phyloP scores from a whole-genome alignment of 1,140 invertebrate species.

The Drosophila biarmipes region DNA sequence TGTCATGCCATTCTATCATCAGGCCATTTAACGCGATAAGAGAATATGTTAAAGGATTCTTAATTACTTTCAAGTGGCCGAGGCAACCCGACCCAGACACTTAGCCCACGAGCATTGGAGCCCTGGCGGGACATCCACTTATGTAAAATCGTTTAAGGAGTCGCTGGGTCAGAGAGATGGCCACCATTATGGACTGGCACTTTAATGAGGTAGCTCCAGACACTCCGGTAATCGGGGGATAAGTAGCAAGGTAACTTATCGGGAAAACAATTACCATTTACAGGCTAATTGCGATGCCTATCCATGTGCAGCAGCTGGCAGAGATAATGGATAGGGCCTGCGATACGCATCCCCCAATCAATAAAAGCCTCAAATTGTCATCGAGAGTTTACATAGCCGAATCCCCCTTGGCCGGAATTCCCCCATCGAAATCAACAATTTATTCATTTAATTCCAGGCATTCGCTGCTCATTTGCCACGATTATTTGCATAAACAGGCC shows the following conservation, averaged over 20 bases:
- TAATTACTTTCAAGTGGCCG: slow-evolving; percentile 80
- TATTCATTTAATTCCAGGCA: slow-evolving; percentile 53
- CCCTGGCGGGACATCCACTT: slow-evolving; percentile 42
- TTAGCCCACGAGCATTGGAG: slow-evolving; percentile 18
- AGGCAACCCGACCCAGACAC: slow-evolving; percentile 38
- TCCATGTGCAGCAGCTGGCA: slow-evolving; percentile 50
- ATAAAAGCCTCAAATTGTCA: slow-evolving; percentile 26
- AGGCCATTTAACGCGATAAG: slow-evolving; percentile 66
- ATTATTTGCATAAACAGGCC: slow-evolving; percentile 69
- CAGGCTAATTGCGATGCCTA: slow-evolving; percentile 70
- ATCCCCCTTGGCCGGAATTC: background rate
- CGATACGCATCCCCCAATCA: slow-evolving; percentile 12
- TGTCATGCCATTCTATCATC: slow-evolving; percentile 46
- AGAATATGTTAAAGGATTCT: slow-evolving; percentile 81
- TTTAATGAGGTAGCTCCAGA: slow-evolving; percentile 56
- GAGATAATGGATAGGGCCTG: slow-evolving; percentile 26
- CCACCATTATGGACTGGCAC: slow-evolving; percentile 27
- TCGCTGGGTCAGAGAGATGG: slow-evolving; percentile 22
- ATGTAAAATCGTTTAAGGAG: slow-evolving; percentile 49
- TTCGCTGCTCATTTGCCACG: slow-evolving; percentile 52
- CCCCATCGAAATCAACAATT: slow-evolving; percentile 35
- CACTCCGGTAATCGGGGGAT: slow-evolving; percentile 33
- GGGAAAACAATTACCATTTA: slow-evolving; percentile 66
- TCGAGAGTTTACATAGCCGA: slow-evolving; percentile 20
- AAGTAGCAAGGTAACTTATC: slow-evolving; percentile 30